Base-by-base conservation (phyloP, 2,888 invertebrate species). In the Tinea semifulvella region DNA sequence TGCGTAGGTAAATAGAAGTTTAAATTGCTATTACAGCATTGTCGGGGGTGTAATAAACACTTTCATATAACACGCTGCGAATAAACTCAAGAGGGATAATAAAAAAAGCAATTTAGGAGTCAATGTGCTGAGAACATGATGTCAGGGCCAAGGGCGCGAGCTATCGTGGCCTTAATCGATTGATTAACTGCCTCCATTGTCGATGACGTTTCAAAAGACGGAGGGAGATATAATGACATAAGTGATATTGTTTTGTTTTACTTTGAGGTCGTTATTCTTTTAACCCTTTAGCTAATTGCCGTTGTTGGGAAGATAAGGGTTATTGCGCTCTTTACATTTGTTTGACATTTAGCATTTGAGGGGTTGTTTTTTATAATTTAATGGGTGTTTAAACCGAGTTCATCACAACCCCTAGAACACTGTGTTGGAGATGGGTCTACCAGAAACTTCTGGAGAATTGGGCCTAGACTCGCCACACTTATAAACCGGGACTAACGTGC, bases 61-160 rank as follows among this genome's bases (percentile, higher is more conserved):
- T 10, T 16, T 18, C 17, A 18, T 36, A 36, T 18, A 36, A 36
- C 36, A 36, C 36, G 36, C 36, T 16, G 16, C 18, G 36, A 36
- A 36, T 18, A 18, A 36, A 36, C 38, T 20, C 49, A 49, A 49
- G 46, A 36, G 48, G 52, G 48, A 52, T 52, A 55, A 54, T 54
- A 57, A 55, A 57, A 50, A 56, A 57, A 49, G 53, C 52, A 51
- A 54, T 59, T 57, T 55, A 52, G 49, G 50, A 36, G 36, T 36
- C 39, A 40, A 43, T 47, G 48, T 42, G 46, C 46, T 45, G 42
- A 46, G 46, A 44, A 25, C 46, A 46, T 39, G 46, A 46, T 45
- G 48, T 49, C 50, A 49, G 20, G 48, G 49, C 46, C 50, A 51
- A 49, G 50, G 50, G 44, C 58, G 54, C 50, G 50, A 53, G 53